phyloP scores from a whole-genome alignment of 2,888 invertebrate genomes.

The Cryptophagus acutangulus region DNA sequence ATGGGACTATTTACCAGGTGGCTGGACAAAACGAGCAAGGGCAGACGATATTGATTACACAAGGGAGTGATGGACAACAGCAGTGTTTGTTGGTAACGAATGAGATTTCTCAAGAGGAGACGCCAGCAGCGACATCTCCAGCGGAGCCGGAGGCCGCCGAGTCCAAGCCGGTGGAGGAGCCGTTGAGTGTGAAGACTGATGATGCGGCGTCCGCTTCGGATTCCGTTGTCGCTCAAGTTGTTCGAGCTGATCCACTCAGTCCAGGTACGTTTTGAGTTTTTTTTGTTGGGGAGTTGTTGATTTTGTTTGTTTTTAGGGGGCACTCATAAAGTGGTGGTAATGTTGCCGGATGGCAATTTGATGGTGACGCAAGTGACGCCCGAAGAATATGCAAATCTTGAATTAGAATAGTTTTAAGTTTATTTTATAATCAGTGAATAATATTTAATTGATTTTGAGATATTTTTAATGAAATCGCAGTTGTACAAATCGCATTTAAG shows the following conservation, averaged over 20 bases:
- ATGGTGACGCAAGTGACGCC: conserved; percentile 86
- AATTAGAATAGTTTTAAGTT: conserved; percentile 47
- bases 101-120: conserved; percentile 54
- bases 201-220: conserved; percentile 55
- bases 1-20: conserved; percentile 74
- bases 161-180: conserved; percentile 28
- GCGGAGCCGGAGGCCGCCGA: conserved; percentile 15
- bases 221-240: conserved; percentile 81
- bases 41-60: conserved; percentile 68
- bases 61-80: conserved; percentile 63
- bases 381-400: conserved; percentile 70
- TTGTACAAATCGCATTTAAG: too few species aligned
- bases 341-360: conserved; percentile 77
- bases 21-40: conserved; percentile 71
- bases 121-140: conserved; percentile 19
- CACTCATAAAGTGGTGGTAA: conserved; percentile 75
- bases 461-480: too few species aligned
- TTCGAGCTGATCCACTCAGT: conserved; percentile 78
- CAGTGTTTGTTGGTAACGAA: conserved; percentile 63
- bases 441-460: too few species aligned
- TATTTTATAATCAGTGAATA: too few species aligned
- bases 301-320: conserved; percentile 57
- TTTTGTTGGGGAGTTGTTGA: conserved; percentile 1
- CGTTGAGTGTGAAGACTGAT: conserved; percentile 45
- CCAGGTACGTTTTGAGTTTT: conserved; percentile 57